Evolutionary conservation across 1,140 invertebrate genomes (phyloP).

Genomic region (Trinorchestia longiramus): DNA sequence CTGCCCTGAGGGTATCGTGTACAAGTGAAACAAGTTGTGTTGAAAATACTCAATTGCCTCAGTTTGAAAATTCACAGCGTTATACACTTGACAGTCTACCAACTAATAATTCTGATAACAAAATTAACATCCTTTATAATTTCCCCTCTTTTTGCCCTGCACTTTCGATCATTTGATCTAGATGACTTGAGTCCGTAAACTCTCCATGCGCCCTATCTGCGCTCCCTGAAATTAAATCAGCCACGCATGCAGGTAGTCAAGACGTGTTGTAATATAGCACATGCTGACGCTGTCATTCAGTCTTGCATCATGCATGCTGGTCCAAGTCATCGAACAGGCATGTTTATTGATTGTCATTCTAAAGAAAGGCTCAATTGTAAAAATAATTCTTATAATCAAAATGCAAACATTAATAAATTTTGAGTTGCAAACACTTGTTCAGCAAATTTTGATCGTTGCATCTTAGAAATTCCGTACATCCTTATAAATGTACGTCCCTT

Average conservation of each 20-base stretch:
- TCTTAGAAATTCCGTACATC: too few species aligned
- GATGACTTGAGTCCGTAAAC: neutral
- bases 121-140: neutral
- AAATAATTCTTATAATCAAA: too few species aligned
- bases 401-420: too few species aligned
- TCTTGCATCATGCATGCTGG: too few species aligned
- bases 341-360: too few species aligned
- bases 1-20: neutral
- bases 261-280: neutral
- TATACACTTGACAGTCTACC: neutral
- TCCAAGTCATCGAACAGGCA: too few species aligned
- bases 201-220: neutral
- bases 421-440: too few species aligned
- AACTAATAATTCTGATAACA: neutral
- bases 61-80: neutral
- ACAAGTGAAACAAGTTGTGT: neutral
- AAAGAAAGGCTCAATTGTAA: too few species aligned
- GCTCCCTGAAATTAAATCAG: neutral
- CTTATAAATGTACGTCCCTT: too few species aligned
- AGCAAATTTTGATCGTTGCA: too few species aligned
- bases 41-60: neutral
- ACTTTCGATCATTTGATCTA: neutral
- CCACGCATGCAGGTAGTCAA: neutral
- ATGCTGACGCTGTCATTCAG: neutral
- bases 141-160: neutral